Evolutionary conservation across 2,113 vertebrate species (phyloP).

Genomic region (Elephas maximus): DNA sequence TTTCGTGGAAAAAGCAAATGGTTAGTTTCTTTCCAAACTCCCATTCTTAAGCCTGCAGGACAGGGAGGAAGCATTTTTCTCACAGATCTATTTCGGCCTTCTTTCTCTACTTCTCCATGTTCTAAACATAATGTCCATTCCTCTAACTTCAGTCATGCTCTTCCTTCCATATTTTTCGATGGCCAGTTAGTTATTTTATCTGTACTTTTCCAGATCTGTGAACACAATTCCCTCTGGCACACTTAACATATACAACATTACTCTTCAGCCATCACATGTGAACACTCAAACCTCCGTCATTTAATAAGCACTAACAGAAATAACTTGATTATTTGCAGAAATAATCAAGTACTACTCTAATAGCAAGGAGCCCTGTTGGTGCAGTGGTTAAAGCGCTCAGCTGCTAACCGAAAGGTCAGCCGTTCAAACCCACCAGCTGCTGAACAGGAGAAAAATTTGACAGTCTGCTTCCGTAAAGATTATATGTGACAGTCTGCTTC

Average conservation of each 20-base stretch:
- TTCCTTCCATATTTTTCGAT: background rate
- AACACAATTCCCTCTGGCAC: background rate
- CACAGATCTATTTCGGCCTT: background rate
- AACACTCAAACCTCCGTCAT: background rate
- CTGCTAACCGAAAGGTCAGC: background rate
- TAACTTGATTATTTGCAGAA: background rate
- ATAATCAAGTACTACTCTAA: background rate
- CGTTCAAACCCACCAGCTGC: background rate
- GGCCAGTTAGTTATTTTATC: background rate
- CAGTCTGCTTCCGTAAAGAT: background rate
- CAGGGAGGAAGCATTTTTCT: background rate
- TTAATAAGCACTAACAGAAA: background rate
- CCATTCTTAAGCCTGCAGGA: background rate
- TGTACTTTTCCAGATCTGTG: background rate
- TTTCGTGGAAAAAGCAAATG: slow-evolving; percentile 59
- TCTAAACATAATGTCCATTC: background rate
- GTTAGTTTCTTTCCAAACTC: background rate
- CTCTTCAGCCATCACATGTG: background rate
- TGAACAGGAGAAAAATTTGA: background rate
- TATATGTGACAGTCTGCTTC: background rate
- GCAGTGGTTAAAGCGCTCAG: background rate
- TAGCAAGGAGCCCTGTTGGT: background rate
- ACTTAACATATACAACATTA: background rate
- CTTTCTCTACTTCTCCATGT: slow-evolving; percentile 3
- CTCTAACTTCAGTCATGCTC: background rate